Percentiles rank a stretch among this genome's conserved stretches.
These are phyloP conservation scores for Characodon lateralis DNA, from an alignment of 2,797 vertebrate genomes.

Conservation along the genomic window DNA sequence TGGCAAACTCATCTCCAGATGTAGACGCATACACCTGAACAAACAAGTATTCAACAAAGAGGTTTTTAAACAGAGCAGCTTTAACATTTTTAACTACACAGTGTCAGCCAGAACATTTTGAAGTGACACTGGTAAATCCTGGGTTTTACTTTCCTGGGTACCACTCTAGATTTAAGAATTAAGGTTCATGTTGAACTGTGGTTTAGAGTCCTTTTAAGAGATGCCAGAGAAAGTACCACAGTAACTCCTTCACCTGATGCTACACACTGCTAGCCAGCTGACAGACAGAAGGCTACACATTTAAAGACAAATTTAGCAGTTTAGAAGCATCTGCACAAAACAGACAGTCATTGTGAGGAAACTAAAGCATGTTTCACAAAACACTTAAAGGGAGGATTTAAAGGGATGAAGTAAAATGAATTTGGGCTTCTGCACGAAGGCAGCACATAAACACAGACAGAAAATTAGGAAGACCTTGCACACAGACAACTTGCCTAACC, in stretches of 20 bases:
- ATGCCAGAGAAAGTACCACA: not conserved
- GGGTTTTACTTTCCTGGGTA: not conserved
- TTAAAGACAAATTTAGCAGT: too few relatives aligned
- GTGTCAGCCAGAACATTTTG: not conserved
- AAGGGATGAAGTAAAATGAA: not conserved
- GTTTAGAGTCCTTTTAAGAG: not conserved
- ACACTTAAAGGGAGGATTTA: not conserved
- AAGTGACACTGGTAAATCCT: not conserved
- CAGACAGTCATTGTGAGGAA: not conserved
- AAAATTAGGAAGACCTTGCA: not conserved
- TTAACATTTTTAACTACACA: not conserved
- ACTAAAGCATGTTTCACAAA: not conserved
- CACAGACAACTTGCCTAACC: not conserved
- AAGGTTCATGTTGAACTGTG: not conserved
- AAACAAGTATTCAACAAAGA: slow-evolving; percentile 9
- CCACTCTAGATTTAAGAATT: not conserved
- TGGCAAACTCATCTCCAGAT: slow-evolving; percentile 93
- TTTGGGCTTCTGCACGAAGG: not conserved
- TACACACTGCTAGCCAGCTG: too few relatives aligned
- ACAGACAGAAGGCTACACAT: too few relatives aligned
- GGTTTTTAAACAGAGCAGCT: too few relatives aligned
- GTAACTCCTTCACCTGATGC: not conserved
- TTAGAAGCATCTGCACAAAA: not conserved
- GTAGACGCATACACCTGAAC: slow-evolving; percentile 93
- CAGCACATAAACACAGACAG: not conserved